Base-by-base conservation (phyloP, 2,113 vertebrate species). In the Nansenia antarctica region DNA sequence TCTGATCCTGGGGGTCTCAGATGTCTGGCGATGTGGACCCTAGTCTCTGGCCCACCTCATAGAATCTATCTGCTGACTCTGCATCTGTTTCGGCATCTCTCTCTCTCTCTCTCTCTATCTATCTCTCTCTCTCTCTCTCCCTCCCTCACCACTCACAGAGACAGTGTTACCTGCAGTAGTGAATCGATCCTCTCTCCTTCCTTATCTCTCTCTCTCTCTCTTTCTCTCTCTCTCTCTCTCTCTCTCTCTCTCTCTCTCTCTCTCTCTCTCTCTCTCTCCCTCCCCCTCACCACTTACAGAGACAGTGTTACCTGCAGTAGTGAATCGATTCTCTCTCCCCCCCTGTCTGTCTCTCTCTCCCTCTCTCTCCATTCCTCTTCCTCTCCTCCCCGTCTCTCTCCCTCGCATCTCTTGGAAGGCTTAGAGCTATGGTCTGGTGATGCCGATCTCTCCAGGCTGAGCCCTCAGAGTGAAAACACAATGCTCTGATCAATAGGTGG, bases 21-120 rank as follows among this genome's bases (percentile, higher is more conserved):
- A 58, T 70, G 70, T 74, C 79, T 69, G 73, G 68, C 59, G 72
- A n/a, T 30, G 32, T 37, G 26, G 67, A 68, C 63, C 65, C 69
- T 84, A 62, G 55, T 73, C 74, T 76, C 78, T 53, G 74, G 45
- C 76, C 66, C 65, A 78, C 72, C 67, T n/a, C 67, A 62, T 58
- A 39, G 60, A 66, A 32, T 42, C 82, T 79, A 74, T 86, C 75
- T 84, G 81, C 79, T 78, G 65, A 81, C 47, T 27, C 2, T 69
- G 66, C 75, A 68, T 67, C 65, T 82, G 20, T 54, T 54, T 26
- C 8, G 7, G 18, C 14, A 52, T 2, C 49, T 54, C 22, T 54
- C 47, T 52, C 47, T 24, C 49, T 53, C 49, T 26, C 22, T 26
- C 20, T 53, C 49, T 54, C 53, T 55, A 9, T 27, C 49, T 26